phyloP scores from a whole-genome alignment of 1,140 invertebrate genomes.

The Neuroterus valhalla region DNA sequence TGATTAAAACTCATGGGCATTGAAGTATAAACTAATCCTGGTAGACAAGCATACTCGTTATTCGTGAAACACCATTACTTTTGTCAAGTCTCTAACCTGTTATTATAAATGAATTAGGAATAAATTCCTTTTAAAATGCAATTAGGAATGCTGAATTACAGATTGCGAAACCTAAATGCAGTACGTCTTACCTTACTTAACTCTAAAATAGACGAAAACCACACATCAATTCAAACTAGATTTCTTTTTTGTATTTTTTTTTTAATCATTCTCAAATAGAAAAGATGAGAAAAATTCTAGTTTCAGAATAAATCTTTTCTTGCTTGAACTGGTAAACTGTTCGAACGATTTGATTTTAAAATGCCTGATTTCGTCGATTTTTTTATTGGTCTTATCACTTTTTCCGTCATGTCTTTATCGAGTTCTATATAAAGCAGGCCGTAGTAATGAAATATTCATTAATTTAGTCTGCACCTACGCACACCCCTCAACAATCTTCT shows the following conservation, averaged over 20 bases:
- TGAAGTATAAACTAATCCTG: too few relatives aligned
- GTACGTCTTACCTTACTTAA: constrained; percentile 3
- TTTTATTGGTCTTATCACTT: constrained; percentile 2
- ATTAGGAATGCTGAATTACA: constrained; percentile 20
- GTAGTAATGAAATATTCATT: constrained; percentile 30
- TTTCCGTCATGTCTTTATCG: not conserved
- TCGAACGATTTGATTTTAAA: constrained; percentile 12
- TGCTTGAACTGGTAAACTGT: not conserved
- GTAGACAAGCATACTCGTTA: not conserved
- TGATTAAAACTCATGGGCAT: too few relatives aligned
- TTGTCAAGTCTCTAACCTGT: not conserved
- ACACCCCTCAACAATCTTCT: constrained; percentile 17
- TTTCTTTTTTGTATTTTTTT: not conserved
- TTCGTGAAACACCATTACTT: not conserved
- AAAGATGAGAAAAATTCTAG: not conserved
- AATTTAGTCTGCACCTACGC: constrained; percentile 15
- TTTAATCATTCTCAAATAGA: not conserved
- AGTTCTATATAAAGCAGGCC: constrained; percentile 9
- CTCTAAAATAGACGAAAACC: not conserved
- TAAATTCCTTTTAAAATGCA: constrained; percentile 1
- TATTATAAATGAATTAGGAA: not conserved
- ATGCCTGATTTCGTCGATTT: not conserved
- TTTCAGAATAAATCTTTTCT: not conserved
- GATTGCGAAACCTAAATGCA: constrained; percentile 4
- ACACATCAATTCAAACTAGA: constrained; percentile 15